Evolutionary conservation across 2,797 vertebrate genomes (phyloP).

Genomic region (Novumbra hubbsi): DNA sequence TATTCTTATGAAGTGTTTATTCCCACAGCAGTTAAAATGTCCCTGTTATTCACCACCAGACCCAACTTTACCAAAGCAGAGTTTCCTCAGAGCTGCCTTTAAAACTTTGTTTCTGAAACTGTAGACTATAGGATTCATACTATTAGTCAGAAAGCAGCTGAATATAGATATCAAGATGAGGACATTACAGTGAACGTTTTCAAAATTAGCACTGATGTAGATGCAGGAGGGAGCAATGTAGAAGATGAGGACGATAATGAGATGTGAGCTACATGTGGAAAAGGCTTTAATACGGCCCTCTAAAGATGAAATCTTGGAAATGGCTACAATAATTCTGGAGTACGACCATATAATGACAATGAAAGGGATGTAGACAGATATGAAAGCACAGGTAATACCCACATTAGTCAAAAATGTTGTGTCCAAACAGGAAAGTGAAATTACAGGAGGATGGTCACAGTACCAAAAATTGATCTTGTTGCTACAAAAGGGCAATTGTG

Average conservation of each 20-base stretch:
- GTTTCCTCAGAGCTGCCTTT: background rate
- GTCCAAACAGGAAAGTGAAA: constrained; percentile 3
- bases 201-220: background rate
- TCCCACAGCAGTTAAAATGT: no score
- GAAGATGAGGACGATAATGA: constrained; percentile 5
- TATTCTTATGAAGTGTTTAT: background rate
- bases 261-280: constrained; percentile 1
- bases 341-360: background rate
- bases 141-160: background rate
- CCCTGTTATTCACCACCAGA: no score
- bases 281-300: background rate
- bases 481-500: background rate
- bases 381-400: background rate
- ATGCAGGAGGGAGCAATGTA: background rate
- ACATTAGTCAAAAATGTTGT: background rate
- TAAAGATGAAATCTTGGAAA: background rate
- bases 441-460: constrained; percentile 8
- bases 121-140: constrained; percentile 4
- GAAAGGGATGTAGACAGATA: background rate
- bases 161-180: constrained; percentile 3
- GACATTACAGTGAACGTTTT: background rate
- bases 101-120: constrained; percentile 9
- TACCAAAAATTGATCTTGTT: constrained; percentile 4
- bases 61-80: background rate
- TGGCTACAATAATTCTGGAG: background rate